Conservation (phyloP, 1,140 invertebrate genomes). For the Octopus bimaculoides region DNA sequence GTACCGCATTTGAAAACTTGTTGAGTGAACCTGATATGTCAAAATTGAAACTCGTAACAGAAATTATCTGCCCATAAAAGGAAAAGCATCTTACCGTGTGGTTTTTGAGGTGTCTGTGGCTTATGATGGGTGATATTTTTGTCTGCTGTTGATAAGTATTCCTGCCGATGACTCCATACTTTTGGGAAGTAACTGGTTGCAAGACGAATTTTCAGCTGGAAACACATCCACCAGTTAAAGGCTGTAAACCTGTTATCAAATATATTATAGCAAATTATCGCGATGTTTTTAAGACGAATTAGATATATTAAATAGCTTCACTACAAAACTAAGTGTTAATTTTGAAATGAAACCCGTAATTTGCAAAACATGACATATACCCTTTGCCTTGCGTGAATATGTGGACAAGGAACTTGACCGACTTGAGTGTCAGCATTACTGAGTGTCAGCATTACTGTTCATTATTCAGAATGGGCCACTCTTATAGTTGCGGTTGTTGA, state of each 20-base stretch:
- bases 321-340: background rate
- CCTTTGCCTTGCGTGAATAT: background rate
- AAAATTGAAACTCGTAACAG: background rate
- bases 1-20: background rate
- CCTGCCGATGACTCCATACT: background rate
- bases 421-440: background rate
- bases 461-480: background rate
- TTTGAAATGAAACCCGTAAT: background rate
- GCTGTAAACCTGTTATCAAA: background rate
- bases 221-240: background rate
- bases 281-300: background rate
- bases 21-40: background rate
- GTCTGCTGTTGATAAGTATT: background rate
- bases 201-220: background rate
- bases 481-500: background rate
- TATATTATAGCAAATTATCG: background rate
- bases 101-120: background rate
- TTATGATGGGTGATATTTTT: background rate
- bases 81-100: background rate
- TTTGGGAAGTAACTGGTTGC: background rate
- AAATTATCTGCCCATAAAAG: background rate
- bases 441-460: background rate
- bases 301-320: constrained; percentile 1
- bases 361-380: background rate
- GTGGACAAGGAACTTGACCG: background rate